Evolutionary conservation across 2,888 invertebrate species (phyloP), one percentile per base, ranked within the genome.

Genomic region (Metacarcinus magister): DNA sequence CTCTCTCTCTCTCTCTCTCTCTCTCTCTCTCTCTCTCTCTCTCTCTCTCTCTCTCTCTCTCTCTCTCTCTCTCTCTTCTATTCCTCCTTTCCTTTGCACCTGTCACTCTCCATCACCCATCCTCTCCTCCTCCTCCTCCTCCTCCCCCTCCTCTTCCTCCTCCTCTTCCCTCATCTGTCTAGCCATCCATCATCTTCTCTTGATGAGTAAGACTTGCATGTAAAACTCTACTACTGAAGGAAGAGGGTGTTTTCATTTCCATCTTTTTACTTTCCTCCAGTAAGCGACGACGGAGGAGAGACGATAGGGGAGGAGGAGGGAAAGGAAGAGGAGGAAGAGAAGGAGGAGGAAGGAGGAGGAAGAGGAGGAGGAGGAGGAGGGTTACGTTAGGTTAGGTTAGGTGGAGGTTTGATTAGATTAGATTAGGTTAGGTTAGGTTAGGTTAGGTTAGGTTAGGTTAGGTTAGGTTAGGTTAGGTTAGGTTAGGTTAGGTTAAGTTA

Each of bases 1-100:
- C 67, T 67, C 67, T 67, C 67, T 67, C 67, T 67, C 67, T 67
- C 67, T 67, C 67, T 67, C 67, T 67, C 67, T 67, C 67, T 67
- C 67, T 67, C 67, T 67, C 67, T 67, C 67, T 67, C 67, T 67
- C 67, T 67, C 67, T 67, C 67, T 67, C 67, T 67, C 67, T 67
- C 67, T 67, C 67, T 67, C 67, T 67, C 67, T 54, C 67, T 67
- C 67, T 67, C 67, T 67, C 67, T 54, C 54, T 54, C 54, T 54
- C n/a, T n/a, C n/a, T n/a, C n/a, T n/a, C n/a, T n/a, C n/a, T n/a
- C n/a, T n/a, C n/a, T n/a, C n/a, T n/a, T n/a, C n/a, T n/a, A n/a
- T n/a, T n/a, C n/a, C 67, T 5, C 67, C 4, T n/a, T 67, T n/a
- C n/a, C 67, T 67, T n/a, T 67, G 23, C 67, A 67, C 67, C 67